A percentile compares a stretch with the other conserved stretches of the same genome.
Conservation (phyloP, 1,140 invertebrate genomes). For the Drosophila busckii region DNA sequence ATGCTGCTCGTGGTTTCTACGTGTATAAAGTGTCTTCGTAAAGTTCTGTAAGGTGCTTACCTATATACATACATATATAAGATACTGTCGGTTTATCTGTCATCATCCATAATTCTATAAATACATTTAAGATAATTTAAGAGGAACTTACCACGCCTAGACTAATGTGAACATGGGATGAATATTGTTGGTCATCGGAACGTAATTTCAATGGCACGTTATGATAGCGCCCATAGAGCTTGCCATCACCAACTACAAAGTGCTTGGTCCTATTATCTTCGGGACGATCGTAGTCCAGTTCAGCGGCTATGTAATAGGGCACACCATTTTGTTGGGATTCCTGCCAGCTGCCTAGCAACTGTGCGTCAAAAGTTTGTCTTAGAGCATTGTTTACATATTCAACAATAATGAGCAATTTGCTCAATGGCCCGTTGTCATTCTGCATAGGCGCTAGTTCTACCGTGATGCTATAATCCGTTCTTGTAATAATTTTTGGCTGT, state of each 20-base stretch:
- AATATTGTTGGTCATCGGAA: constrained; percentile 61
- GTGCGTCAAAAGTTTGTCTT: constrained; percentile 80
- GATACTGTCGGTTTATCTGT: background rate
- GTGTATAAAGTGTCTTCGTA: constrained; percentile 84
- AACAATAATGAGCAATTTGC: constrained; percentile 85
- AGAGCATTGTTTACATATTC: constrained; percentile 82
- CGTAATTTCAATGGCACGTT: constrained; percentile 86
- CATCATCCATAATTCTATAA: background rate
- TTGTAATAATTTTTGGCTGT: constrained; percentile 82
- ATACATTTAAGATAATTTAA: background rate
- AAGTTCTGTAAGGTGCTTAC: constrained; percentile 83
- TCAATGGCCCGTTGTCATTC: constrained; percentile 88
- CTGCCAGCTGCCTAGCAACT: constrained; percentile 82
- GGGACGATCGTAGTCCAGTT: constrained; percentile 80
- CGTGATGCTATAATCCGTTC: constrained; percentile 81
- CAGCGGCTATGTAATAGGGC: constrained; percentile 89
- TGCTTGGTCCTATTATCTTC: constrained; percentile 78
- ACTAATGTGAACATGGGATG: constrained; percentile 84
- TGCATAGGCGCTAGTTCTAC: constrained; percentile 82
- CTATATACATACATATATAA: constrained; percentile 8
- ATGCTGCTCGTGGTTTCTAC: constrained; percentile 79
- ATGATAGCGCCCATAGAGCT: constrained; percentile 86
- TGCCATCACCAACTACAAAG: constrained; percentile 89
- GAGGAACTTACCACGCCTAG: constrained; percentile 82
- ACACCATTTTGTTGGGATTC: constrained; percentile 82